Conservation (phyloP, 2,797 vertebrate species). For the Vireo griseus region DNA sequence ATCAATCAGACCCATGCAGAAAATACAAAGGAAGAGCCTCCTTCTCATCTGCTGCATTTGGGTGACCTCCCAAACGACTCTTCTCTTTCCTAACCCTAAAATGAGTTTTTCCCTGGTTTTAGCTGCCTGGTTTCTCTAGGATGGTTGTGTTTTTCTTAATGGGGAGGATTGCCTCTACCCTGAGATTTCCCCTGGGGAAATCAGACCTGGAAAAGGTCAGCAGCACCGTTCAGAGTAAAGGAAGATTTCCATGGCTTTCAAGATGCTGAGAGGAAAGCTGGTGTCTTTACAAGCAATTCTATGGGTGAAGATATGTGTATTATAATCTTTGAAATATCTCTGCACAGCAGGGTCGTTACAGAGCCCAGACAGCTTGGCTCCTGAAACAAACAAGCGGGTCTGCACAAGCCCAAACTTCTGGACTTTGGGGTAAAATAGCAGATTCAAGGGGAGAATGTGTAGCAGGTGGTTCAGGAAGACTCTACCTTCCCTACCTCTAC, state of each 20-base stretch:
- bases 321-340: accelerated
- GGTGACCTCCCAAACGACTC: background rate
- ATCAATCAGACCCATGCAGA: background rate
- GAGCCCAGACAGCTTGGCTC: background rate
- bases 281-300: background rate
- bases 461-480: accelerated
- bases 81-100: background rate
- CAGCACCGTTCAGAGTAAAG: background rate
- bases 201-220: accelerated
- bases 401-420: background rate
- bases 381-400: background rate
- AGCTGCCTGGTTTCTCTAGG: background rate
- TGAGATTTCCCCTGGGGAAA: background rate
- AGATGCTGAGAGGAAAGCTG: background rate
- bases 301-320: background rate
- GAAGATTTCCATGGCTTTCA: background rate
- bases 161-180: background rate
- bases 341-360: background rate
- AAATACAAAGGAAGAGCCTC: background rate
- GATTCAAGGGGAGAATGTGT: too few species aligned
- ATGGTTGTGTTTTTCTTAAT: background rate
- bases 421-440: background rate
- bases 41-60: background rate
- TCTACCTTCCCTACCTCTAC: background rate
- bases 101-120: background rate